These are phyloP conservation scores for Drosophila pectinifera DNA, from an alignment of 1,140 invertebrate species.

Conservation along the genomic window DNA sequence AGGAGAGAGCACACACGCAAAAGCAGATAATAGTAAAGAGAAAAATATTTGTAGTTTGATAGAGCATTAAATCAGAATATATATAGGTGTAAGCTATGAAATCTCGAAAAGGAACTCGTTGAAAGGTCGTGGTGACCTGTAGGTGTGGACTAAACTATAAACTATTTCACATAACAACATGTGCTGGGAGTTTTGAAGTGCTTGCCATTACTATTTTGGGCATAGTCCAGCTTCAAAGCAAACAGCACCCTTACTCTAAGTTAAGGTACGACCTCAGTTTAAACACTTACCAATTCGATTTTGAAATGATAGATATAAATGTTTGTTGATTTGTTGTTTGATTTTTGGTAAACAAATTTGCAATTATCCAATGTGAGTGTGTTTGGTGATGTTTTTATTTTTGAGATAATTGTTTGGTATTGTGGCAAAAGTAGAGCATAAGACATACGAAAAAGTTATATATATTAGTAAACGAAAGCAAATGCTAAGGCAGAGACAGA, in stretches of 20 bases:
- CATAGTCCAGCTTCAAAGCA: constrained; percentile 17
- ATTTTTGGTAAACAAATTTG: constrained; percentile 69
- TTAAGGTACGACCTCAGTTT: constrained; percentile 50
- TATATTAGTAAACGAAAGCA: constrained; percentile 75
- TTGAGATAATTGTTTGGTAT: constrained; percentile 54
- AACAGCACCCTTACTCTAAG: constrained; percentile 49
- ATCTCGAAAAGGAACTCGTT: constrained; percentile 8
- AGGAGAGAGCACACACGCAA: constrained; percentile 24
- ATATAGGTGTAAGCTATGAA: constrained; percentile 19
- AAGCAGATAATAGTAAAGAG: constrained; percentile 54
- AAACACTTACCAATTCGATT: constrained; percentile 77
- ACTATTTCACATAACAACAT: constrained; percentile 15
- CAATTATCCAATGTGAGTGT: constrained; percentile 70
- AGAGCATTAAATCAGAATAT: constrained; percentile 31
- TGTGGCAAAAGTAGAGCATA: constrained; percentile 73
- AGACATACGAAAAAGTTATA: constrained; percentile 65
- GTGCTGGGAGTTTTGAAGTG: constrained; percentile 36
- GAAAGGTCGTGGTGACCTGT: constrained; percentile 15
- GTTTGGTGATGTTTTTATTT: constrained; percentile 39
- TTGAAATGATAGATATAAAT: constrained; percentile 64
- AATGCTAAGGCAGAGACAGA: constrained; percentile 32
- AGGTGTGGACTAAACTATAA: constrained; percentile 22
- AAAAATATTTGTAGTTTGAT: constrained; percentile 20
- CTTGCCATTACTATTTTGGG: too few species aligned
- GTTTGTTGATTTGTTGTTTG: constrained; percentile 51